Conservation (phyloP, 2,888 invertebrate species). For the Koerneria pararmatus region DNA sequence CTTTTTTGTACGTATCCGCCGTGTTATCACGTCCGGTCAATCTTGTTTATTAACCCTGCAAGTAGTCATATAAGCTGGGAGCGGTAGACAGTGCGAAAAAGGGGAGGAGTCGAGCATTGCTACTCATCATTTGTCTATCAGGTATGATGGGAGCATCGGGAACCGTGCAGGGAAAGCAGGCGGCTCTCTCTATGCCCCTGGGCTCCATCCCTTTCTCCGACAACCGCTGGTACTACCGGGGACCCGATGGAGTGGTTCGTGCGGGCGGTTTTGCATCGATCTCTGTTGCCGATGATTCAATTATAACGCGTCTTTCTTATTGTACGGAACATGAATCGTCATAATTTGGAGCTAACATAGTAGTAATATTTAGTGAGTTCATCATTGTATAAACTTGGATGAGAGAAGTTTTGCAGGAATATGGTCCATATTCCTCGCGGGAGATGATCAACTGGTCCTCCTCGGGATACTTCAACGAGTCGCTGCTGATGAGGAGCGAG, state of each 20-base stretch:
- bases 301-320: neutral
- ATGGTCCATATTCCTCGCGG: conserved; percentile 77
- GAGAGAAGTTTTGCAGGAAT: neutral
- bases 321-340: neutral
- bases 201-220: conserved; percentile 4
- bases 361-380: too few species aligned
- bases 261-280: neutral
- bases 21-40: too few species aligned
- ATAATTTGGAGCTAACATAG: too few species aligned
- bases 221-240: conserved; percentile 35
- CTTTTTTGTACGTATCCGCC: too few species aligned
- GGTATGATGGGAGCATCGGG: too few species aligned
- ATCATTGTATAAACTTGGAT: too few species aligned
- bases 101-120: neutral
- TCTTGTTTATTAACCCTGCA: too few species aligned
- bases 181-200: neutral
- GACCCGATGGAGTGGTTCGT: conserved; percentile 35
- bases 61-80: too few species aligned
- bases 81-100: neutral
- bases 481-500: conserved; percentile 79
- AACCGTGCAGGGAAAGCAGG: neutral
- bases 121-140: neutral
- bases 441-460: conserved; percentile 85
- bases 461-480: conserved; percentile 76
- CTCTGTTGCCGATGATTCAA: neutral